phyloP scores from a whole-genome alignment of 2,888 invertebrate genomes.

The Cynaeus angustus region DNA sequence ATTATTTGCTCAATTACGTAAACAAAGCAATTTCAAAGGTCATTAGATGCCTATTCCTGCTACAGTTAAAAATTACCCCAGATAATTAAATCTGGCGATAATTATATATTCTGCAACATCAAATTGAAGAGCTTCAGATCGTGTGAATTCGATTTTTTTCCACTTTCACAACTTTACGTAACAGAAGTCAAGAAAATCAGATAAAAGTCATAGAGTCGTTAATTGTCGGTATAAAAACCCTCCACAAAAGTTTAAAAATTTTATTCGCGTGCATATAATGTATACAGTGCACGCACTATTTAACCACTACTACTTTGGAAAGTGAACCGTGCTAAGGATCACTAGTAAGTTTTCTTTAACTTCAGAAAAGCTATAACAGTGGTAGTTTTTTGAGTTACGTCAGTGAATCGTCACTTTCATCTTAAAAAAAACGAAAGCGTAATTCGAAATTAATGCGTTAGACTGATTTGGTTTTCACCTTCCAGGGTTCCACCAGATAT shows the following conservation, averaged over 20 bases:
- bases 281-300: constrained; percentile 28
- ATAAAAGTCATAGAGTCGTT: not conserved
- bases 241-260: not conserved
- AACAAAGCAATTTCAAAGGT: constrained; percentile 41
- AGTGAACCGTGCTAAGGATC: constrained; percentile 13
- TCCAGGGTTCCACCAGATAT: not conserved
- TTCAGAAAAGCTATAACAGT: too few relatives aligned
- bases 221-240: not conserved
- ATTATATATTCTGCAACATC: constrained; percentile 2
- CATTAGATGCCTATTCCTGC: constrained; percentile 14
- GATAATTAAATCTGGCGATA: constrained; percentile 22
- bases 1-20: constrained; percentile 42
- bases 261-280: constrained; percentile 2
- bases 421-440: constrained; percentile 42
- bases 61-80: constrained; percentile 21
- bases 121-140: constrained; percentile 29
- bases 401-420: constrained; percentile 33
- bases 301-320: constrained; percentile 22
- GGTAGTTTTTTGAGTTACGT: constrained; percentile 10
- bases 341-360: not conserved
- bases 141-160: constrained; percentile 38
- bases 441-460: constrained; percentile 29
- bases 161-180: constrained; percentile 35
- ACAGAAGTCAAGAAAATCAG: constrained; percentile 9
- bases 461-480: constrained; percentile 25